Evolutionary conservation across 2,888 invertebrate species (phyloP), one percentile per base, ranked within the genome.

Genomic region (Agriotes lineatus): DNA sequence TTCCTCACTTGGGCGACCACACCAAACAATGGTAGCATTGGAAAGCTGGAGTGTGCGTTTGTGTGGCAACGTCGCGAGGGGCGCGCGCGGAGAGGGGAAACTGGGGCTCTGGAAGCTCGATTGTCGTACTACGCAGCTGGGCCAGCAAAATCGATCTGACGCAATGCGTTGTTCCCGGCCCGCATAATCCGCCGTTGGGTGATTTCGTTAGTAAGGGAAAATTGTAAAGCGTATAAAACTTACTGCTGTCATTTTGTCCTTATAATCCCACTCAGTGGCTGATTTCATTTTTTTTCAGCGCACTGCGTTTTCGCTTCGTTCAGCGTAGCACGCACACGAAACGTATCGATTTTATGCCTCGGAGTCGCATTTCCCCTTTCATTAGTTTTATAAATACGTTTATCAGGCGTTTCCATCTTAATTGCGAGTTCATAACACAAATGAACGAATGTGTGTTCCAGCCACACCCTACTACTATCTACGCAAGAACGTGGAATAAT

Each of bases 1-100:
- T 35, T 67, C 72, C 60, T 57, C 64, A 69, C 42, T 70, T 78
- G 81, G 78, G 67, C 79, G 68, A 75, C 76, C 76, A 77, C 73
- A 70, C 71, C 75, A 78, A 78, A 79, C 78, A 77, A 79, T 78
- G 75, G 76, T 77, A 77, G 76, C 78, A 79, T 77, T 80, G 79
- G 79, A 82, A 81, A 80, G 80, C 79, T 78, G 75, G 76, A 74
- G 78, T 73, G 75, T 72, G 78, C 74, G 76, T 75, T 76, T 72
- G 77, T 71, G 73, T 76, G 81, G 80, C 82, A 81, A 82, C 82
- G 74, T 70, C 73, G 80, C 78, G 54, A 52, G 69, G 69, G 75
- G 70, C 62, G 72, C 52, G 54, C 39, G 58, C 70, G 73, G 66
- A 48, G 70, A 54, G 76, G 74, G 76, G 73, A 67, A 74, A 72